Base-by-base conservation (phyloP, 1,140 invertebrate species). In the Sinella curviseta region DNA sequence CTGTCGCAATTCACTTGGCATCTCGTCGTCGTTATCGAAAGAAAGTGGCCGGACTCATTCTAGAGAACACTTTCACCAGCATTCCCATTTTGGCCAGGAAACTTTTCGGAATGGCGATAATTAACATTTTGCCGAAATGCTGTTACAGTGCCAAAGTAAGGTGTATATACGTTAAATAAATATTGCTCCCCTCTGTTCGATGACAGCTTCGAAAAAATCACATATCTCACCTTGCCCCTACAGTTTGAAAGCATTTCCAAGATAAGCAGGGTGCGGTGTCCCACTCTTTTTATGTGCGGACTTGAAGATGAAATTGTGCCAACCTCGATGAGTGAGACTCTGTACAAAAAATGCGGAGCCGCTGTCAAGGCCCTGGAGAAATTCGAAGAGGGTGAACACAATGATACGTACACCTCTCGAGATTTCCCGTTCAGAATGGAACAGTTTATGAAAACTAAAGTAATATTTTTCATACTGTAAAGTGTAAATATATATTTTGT, bases 21-120 rank as follows among this genome's bases (percentile, higher is more conserved):
- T 91, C 91, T 73, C 90, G 91, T 80, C 86, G 90, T 36, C 90
- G 93, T 78, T 93, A 93, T 86, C 87, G 88, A 60, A 90, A 90
- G 85, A 93, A 91, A 88, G 91, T 97, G 79, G 93, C 93, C 90
- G 94, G 92, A 84, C 86, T 97, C 80, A 91, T 98, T 82, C 89
- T 97, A 33, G 96, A 98, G 88, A 98, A 98, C 86, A 97, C 95
- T 55, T 98, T 98, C 85, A 97, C 95, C 12, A 95, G 93, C 85
- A 94, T 98, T 86, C 94, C 94, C 30, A 94, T 95, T 80, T 97
- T 97, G 91, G 94, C 94, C 28, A 85, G 81, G 79, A 80, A 67
- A 30, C 4, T 26, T 8, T 14, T 67, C 24, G 60, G 24, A 4
- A 26, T 26, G 4, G 12, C 24, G 60, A 30, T 24, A 4, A 67